Evolutionary conservation across 2,888 invertebrate species (phyloP).

Genomic region (Sarcophaga caerulescens): DNA sequence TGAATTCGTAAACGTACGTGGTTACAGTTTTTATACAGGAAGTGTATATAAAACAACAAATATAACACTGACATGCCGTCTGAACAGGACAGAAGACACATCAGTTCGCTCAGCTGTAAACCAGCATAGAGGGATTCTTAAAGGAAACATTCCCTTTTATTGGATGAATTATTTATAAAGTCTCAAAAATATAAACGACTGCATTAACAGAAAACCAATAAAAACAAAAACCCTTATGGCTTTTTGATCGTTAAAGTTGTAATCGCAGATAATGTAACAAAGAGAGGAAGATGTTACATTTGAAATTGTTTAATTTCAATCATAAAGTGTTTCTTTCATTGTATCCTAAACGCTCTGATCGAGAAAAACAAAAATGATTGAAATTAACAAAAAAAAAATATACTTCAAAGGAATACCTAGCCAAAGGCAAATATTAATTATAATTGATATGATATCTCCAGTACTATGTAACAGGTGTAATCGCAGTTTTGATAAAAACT

Average conservation of each 20-base stretch:
- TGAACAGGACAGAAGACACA: neutral
- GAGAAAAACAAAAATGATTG: too few relatives aligned
- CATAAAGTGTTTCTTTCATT: too few relatives aligned
- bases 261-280: neutral
- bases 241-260: too few relatives aligned
- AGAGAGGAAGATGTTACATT: neutral
- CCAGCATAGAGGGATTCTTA: constrained; percentile 7
- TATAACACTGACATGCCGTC: neutral
- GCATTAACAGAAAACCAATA: neutral
- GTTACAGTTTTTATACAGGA: constrained; percentile 13
- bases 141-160: constrained; percentile 14
- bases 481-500: too few relatives aligned
- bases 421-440: too few relatives aligned
- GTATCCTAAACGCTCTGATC: too few relatives aligned
- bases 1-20: neutral
- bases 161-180: constrained; percentile 43
- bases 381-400: too few relatives aligned
- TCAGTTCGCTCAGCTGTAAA: neutral
- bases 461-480: too few relatives aligned
- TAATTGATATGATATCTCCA: too few relatives aligned
- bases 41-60: constrained; percentile 32
- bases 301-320: neutral
- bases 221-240: neutral
- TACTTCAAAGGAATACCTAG: too few relatives aligned
- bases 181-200: neutral